Evolutionary conservation across 2,113 vertebrate species (phyloP).

Genomic region (Chrysochloris asiatica): DNA sequence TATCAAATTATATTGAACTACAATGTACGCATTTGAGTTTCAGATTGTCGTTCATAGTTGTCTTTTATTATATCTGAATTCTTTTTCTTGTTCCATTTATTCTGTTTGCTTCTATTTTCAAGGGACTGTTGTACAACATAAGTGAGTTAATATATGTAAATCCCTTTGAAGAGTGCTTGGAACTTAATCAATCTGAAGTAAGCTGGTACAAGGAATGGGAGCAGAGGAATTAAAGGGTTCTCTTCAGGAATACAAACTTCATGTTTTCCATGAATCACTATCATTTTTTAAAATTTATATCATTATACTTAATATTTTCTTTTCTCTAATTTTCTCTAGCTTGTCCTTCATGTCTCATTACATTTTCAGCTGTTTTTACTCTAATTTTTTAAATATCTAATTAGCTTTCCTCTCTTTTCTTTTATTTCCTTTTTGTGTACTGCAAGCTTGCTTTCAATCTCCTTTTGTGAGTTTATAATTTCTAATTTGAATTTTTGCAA

Average conservation of each 20-base stretch:
- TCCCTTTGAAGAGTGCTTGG: not conserved
- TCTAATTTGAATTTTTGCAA: conserved; percentile 27
- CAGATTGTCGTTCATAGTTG: not conserved
- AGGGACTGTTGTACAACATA: not conserved
- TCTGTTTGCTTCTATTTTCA: not conserved
- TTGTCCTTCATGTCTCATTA: not conserved
- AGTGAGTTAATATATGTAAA: not conserved
- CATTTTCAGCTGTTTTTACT: not conserved
- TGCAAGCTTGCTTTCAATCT: not conserved
- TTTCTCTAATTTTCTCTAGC: not conserved
- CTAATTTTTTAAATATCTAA: conserved; percentile 34
- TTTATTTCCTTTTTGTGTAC: not conserved
- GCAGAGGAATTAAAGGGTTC: not conserved
- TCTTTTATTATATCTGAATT: not conserved
- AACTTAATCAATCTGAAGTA: not conserved
- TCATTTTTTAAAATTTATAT: not conserved
- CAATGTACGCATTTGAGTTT: not conserved
- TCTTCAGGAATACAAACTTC: not conserved
- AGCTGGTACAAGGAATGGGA: not conserved
- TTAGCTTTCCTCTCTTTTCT: not conserved
- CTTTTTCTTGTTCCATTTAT: not conserved
- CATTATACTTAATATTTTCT: not conserved
- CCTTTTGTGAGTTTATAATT: conserved; percentile 12
- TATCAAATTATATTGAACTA: not conserved
- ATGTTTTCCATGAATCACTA: not conserved